Conservation (phyloP, 2,113 vertebrate species). For the Notothenia rossii region DNA sequence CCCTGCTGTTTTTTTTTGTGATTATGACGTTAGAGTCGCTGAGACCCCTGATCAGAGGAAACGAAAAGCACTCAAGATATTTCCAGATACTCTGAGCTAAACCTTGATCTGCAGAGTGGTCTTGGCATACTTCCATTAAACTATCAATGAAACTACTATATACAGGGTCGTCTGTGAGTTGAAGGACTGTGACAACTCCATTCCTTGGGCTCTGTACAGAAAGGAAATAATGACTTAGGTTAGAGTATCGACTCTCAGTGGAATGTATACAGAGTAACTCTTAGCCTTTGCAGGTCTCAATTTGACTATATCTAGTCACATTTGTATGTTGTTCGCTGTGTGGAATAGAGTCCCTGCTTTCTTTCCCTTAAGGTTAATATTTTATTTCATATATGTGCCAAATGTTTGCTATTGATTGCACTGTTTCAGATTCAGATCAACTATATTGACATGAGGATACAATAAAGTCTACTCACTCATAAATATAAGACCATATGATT, state of each 20-base stretch:
- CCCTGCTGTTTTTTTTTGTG: constrained; percentile 16
- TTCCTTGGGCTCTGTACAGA: constrained; percentile 17
- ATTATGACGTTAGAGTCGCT: constrained; percentile 30
- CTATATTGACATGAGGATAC: too few relatives aligned
- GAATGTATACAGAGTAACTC: background rate
- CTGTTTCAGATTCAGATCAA: background rate
- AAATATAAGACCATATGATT: too few relatives aligned
- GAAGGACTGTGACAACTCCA: background rate
- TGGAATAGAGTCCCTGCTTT: background rate
- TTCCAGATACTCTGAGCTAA: constrained; percentile 10
- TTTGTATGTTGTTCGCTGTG: background rate
- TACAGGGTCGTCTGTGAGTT: background rate
- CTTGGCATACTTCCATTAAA: too few relatives aligned
- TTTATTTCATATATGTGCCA: background rate
- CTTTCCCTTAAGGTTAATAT: background rate
- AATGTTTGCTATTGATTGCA: background rate
- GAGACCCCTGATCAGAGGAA: constrained; percentile 27
- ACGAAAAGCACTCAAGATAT: constrained; percentile 46
- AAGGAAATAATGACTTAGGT: constrained; percentile 2
- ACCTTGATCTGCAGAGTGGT: constrained; percentile 43
- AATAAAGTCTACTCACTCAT: too few relatives aligned
- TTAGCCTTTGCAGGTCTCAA: background rate
- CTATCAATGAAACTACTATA: background rate
- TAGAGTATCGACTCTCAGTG: background rate
- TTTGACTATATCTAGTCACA: background rate